Evolutionary conservation across 2,113 vertebrate species (phyloP).

Genomic region (Polypterus senegalus): DNA sequence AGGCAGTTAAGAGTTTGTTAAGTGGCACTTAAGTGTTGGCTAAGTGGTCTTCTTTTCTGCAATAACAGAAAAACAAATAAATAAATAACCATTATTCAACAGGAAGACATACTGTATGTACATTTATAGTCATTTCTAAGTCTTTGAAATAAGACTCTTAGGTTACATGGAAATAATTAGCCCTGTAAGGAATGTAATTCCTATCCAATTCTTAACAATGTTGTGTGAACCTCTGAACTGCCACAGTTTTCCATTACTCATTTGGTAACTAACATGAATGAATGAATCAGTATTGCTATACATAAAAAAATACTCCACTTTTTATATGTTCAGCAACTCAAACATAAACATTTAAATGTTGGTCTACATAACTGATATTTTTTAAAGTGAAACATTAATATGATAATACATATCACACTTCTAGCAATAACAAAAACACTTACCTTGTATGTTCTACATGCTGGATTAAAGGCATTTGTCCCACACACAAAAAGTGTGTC

Average conservation of each 20-base stretch:
- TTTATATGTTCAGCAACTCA: too few relatives aligned
- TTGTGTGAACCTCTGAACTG: slow-evolving; percentile 2
- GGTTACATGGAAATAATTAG: slow-evolving; percentile 7
- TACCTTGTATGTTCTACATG: slow-evolving; percentile 93
- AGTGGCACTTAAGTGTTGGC: too few relatives aligned
- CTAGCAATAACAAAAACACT: slow-evolving; percentile 11
- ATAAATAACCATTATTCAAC: too few relatives aligned
- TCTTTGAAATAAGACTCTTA: slow-evolving; percentile 1
- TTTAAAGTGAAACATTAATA: neutral
- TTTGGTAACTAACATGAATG: neutral
- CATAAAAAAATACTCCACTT: too few relatives aligned
- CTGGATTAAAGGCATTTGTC: slow-evolving; percentile 94
- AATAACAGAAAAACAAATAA: too few relatives aligned
- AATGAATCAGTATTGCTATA: too few relatives aligned
- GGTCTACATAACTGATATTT: neutral
- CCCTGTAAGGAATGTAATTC: neutral
- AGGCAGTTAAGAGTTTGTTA: too few relatives aligned
- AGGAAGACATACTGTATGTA: neutral
- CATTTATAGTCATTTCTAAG: slow-evolving; percentile 2
- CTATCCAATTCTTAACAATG: slow-evolving; percentile 2
- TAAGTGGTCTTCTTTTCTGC: too few relatives aligned
- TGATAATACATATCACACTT: neutral
- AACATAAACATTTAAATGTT: too few relatives aligned
- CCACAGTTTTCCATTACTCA: slow-evolving; percentile 10
- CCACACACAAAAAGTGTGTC: slow-evolving; percentile 91